Evolutionary conservation across 2,797 vertebrate genomes (phyloP).

Genomic region (Gallirallus australis): DNA sequence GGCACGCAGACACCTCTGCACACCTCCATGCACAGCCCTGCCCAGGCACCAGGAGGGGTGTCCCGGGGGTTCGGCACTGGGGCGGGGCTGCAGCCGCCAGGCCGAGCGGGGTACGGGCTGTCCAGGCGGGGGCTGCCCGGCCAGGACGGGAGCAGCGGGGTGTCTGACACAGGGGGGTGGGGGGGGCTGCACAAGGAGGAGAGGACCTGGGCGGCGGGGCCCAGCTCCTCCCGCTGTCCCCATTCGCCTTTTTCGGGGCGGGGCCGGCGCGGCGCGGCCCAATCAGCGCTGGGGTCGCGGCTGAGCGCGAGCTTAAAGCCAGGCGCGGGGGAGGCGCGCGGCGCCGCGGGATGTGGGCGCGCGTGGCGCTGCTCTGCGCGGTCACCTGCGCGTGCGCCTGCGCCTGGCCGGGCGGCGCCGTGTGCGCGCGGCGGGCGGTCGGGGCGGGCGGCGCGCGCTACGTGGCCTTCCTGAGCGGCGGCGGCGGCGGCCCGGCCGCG

Average conservation of each 20-base stretch:
- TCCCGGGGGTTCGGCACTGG: background rate
- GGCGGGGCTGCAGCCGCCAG: background rate
- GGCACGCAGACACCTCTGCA: background rate
- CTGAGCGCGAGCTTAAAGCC: background rate
- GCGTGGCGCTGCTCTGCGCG: accelerated
- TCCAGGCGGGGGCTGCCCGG: background rate
- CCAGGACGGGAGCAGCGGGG: background rate
- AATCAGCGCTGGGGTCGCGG: background rate
- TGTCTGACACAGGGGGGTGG: no score
- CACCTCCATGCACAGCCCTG: background rate
- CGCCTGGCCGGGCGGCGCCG: background rate
- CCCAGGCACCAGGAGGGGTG: no score
- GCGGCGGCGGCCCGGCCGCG: background rate
- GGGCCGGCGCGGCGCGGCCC: background rate
- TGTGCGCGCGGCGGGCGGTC: background rate
- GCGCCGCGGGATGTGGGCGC: background rate
- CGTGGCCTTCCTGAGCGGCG: background rate
- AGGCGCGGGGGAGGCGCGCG: accelerated
- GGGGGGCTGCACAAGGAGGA: background rate
- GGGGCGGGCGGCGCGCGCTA: background rate
- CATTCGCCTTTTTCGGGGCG: background rate
- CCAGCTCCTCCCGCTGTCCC: accelerated
- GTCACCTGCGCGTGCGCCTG: background rate
- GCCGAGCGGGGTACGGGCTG: background rate
- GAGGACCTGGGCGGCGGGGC: no score